A percentile compares a stretch with the other conserved stretches of the same genome.
Conservation (phyloP, 2,797 vertebrate species). For the Phataginus tetradactyla region DNA sequence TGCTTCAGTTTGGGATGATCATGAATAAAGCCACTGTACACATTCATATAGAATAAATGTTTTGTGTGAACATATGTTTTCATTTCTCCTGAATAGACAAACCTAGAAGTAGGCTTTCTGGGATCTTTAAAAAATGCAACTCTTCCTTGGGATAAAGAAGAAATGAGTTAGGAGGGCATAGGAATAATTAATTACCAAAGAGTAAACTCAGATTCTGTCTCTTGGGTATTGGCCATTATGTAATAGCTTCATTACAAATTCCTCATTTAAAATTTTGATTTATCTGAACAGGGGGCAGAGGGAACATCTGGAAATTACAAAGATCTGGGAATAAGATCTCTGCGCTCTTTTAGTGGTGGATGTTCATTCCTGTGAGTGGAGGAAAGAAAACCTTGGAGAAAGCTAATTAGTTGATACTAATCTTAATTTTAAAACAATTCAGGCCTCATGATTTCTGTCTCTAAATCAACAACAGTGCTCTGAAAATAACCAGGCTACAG, state of each 20-base stretch:
- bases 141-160: not conserved
- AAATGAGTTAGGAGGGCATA: not conserved
- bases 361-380: not conserved
- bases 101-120: not conserved
- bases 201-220: not conserved
- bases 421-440: not conserved
- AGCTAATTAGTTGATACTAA: not conserved
- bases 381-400: not conserved
- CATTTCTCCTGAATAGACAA: conserved; percentile 31
- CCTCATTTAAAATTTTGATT: conserved; percentile 12
- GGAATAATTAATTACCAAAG: not conserved
- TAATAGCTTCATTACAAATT: conserved; percentile 3
- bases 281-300: not conserved
- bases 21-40: not conserved
- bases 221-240: not conserved
- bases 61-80: not conserved
- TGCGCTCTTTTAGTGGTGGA: not conserved
- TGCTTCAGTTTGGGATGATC: not conserved
- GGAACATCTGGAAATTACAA: not conserved
- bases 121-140: not conserved
- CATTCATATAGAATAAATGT: not conserved
- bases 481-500: not conserved
- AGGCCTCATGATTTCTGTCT: not conserved
- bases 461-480: not conserved
- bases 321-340: not conserved